phyloP scores from a whole-genome alignment of 2,797 vertebrate genomes.

The Eospalax fontanierii region DNA sequence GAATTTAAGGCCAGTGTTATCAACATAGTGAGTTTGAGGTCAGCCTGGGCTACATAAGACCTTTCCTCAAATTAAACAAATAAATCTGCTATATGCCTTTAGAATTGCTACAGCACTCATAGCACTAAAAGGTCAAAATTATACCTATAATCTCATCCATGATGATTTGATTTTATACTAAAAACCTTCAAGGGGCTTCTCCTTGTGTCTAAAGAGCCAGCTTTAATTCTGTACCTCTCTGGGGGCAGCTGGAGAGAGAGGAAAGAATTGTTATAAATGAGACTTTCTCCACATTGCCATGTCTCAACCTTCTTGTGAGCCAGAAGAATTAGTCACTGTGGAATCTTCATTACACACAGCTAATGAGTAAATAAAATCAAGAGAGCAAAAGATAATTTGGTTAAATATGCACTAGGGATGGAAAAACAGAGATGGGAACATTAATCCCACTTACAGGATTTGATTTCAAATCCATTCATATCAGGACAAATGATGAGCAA shows the following conservation, averaged over 20 bases:
- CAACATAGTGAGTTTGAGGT: not conserved
- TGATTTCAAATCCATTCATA: constrained; percentile 69
- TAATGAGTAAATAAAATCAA: constrained; percentile 86
- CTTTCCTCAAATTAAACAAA: not conserved
- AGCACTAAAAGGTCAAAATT: not conserved
- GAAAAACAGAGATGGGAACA: constrained; percentile 72
- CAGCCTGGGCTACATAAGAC: not conserved
- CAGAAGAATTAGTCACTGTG: constrained; percentile 69
- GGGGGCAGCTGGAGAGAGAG: not conserved
- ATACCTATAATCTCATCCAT: not conserved
- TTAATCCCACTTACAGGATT: constrained; percentile 78
- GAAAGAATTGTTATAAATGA: not conserved
- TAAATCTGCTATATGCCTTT: not conserved
- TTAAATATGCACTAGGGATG: constrained; percentile 82
- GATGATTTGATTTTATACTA: not conserved
- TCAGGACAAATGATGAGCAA: constrained; percentile 31
- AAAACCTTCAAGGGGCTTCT: not conserved
- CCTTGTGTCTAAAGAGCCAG: not conserved
- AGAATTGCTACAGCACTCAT: not conserved
- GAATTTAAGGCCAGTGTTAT: not conserved
- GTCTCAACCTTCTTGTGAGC: constrained; percentile 31
- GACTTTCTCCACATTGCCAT: not conserved
- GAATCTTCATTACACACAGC: constrained; percentile 75
- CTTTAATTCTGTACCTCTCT: not conserved
- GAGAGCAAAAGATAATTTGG: constrained; percentile 80